Conservation (phyloP, 2,113 vertebrate genomes). For the Menidia beryllina region DNA sequence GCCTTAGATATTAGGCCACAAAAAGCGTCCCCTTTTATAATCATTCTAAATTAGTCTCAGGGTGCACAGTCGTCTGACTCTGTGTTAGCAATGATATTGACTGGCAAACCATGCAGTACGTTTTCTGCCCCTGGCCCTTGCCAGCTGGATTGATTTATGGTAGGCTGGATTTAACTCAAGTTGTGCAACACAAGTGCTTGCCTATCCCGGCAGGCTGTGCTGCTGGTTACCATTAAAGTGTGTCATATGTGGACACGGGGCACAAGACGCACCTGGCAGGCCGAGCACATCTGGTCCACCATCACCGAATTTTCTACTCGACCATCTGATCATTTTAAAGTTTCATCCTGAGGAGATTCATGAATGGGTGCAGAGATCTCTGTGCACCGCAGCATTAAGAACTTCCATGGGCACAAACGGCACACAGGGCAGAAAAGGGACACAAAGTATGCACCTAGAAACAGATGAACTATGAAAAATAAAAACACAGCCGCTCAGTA, state of each 20-base stretch:
- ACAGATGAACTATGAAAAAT: conserved; percentile 31
- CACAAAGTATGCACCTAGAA: conserved; percentile 12
- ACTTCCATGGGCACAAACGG: conserved; percentile 14
- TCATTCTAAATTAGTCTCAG: background rate
- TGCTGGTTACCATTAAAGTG: background rate
- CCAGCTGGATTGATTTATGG: background rate
- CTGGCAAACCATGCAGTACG: background rate
- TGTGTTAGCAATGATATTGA: background rate
- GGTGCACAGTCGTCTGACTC: background rate
- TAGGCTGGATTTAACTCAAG: background rate
- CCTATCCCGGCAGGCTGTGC: background rate
- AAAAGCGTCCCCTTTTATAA: no score
- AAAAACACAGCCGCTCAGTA: conserved; percentile 37
- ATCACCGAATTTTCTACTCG: conserved; percentile 6
- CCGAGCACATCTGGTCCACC: background rate
- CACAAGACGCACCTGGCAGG: background rate
- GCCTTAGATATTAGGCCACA: no score
- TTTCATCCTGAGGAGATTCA: conserved; percentile 4
- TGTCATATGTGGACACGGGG: conserved; percentile 3
- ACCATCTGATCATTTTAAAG: conserved; percentile 17
- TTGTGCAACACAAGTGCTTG: background rate
- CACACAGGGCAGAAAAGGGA: background rate
- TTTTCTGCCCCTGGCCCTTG: background rate
- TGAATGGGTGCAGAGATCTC: conserved; percentile 5
- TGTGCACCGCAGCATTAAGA: conserved; percentile 10